These are phyloP conservation scores for Rhadinocentrus ornatus DNA, from an alignment of 2,797 vertebrate genomes.

Conservation along the genomic window DNA sequence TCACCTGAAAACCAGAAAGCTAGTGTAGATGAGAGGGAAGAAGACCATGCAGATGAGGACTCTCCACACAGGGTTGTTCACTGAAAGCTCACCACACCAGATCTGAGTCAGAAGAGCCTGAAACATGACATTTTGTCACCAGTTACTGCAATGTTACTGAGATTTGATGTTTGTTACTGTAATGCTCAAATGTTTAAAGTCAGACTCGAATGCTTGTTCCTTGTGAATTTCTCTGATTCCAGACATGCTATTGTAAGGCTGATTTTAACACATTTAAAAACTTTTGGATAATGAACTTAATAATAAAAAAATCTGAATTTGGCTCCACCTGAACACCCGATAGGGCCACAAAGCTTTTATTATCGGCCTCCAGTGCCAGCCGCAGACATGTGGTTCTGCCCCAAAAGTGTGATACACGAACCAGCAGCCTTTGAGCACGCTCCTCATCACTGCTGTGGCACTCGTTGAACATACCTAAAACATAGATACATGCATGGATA, in stretches of 20 bases:
- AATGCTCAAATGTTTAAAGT: no score
- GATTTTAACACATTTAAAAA: no score
- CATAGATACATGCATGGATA: conserved; percentile 20
- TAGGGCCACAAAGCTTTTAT: conserved; percentile 92
- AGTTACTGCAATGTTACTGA: background rate
- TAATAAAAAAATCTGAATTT: background rate
- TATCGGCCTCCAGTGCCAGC: conserved; percentile 90
- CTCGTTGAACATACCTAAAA: conserved; percentile 90
- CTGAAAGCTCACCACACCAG: conserved; percentile 93
- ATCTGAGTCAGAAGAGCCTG: conserved; percentile 94
- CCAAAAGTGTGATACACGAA: conserved; percentile 89
- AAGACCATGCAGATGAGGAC: conserved; percentile 87
- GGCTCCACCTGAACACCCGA: conserved; percentile 85
- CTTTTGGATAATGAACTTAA: no score
- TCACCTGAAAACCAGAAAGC: conserved; percentile 82
- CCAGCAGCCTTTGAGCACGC: conserved; percentile 89
- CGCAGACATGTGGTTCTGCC: conserved; percentile 90
- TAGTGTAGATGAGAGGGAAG: conserved; percentile 89
- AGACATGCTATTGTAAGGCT: background rate
- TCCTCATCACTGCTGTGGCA: conserved; percentile 88
- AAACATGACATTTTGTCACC: conserved; percentile 1
- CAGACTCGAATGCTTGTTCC: background rate
- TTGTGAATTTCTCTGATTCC: background rate
- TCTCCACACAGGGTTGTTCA: conserved; percentile 88
- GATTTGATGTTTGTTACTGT: background rate